A percentile compares a stretch with the other conserved stretches of the same genome.
Conservation (phyloP, 1,140 invertebrate genomes). For the Himalopsyche phryganea region DNA sequence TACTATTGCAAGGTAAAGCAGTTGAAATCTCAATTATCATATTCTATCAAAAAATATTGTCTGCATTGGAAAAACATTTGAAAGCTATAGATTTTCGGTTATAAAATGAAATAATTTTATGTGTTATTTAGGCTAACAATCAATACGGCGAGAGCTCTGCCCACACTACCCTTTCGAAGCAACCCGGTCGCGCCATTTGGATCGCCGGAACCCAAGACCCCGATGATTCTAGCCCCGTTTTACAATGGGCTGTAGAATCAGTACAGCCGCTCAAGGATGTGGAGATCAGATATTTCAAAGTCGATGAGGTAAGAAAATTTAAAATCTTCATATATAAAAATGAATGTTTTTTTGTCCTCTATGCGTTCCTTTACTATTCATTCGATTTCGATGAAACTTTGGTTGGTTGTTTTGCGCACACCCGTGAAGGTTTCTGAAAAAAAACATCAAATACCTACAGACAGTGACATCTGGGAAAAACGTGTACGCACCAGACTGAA, state of each 20-base stretch:
- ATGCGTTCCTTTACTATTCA: no score
- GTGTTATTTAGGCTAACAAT: constrained; percentile 19
- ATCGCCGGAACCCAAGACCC: constrained; percentile 10
- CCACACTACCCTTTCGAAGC: constrained; percentile 4
- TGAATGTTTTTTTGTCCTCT: no score
- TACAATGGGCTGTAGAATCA: constrained; percentile 26
- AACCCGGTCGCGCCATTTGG: constrained; percentile 21
- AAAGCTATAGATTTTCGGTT: neutral
- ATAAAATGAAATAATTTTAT: no score
- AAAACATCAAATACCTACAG: no score
- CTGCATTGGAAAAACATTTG: neutral
- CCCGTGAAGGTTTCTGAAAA: no score
- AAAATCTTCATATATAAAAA: neutral
- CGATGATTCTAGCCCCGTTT: constrained; percentile 2
- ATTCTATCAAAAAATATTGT: neutral
- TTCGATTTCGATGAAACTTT: no score
- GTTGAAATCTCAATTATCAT: neutral
- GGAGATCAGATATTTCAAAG: constrained; percentile 27
- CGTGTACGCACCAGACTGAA: neutral
- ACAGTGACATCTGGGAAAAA: no score
- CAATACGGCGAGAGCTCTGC: constrained; percentile 6
- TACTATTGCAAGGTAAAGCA: constrained; percentile 27
- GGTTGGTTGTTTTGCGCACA: no score
- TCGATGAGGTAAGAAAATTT: constrained; percentile 25
- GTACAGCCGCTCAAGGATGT: constrained; percentile 26